phyloP scores from a whole-genome alignment of 2,797 vertebrate genomes.

The Mus spretus region DNA sequence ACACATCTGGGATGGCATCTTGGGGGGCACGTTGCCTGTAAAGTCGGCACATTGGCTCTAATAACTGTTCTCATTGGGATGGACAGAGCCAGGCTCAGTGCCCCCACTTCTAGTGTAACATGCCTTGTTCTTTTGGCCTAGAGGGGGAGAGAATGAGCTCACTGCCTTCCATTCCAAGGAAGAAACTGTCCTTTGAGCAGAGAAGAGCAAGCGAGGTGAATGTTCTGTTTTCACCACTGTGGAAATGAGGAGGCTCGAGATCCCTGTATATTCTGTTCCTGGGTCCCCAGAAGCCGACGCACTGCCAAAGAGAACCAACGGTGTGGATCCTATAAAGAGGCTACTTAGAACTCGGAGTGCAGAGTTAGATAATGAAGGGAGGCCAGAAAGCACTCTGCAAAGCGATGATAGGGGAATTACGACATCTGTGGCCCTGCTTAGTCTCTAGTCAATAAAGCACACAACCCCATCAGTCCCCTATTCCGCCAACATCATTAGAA shows the following conservation, averaged over 20 bases:
- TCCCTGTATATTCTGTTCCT: constrained; percentile 27
- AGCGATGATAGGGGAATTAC: constrained; percentile 55
- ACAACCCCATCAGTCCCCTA: constrained; percentile 48
- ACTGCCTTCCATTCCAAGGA: constrained; percentile 68
- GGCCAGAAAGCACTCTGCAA: constrained; percentile 50
- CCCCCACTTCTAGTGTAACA: constrained; percentile 76
- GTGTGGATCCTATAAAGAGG: constrained; percentile 71
- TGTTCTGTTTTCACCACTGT: neutral
- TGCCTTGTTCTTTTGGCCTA: constrained; percentile 77
- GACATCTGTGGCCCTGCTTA: constrained; percentile 68
- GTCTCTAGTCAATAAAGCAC: constrained; percentile 75
- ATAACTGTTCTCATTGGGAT: constrained; percentile 83
- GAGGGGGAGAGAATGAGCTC: constrained; percentile 33
- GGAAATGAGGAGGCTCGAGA: constrained; percentile 39
- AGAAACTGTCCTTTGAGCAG: constrained; percentile 66
- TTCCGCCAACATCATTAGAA: constrained; percentile 66
- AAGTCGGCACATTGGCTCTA: constrained; percentile 74
- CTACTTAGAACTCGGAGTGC: constrained; percentile 74
- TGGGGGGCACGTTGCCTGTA: constrained; percentile 79
- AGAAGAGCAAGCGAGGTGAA: constrained; percentile 63
- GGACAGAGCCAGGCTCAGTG: constrained; percentile 71
- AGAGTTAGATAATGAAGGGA: constrained; percentile 71
- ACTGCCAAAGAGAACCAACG: constrained; percentile 65
- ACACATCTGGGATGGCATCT: constrained; percentile 82
- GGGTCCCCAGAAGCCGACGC: neutral